Percentiles rank a stretch among this genome's conserved stretches.
Conservation (phyloP, 1,140 invertebrate genomes). For the Zaprionus camerounensis region DNA sequence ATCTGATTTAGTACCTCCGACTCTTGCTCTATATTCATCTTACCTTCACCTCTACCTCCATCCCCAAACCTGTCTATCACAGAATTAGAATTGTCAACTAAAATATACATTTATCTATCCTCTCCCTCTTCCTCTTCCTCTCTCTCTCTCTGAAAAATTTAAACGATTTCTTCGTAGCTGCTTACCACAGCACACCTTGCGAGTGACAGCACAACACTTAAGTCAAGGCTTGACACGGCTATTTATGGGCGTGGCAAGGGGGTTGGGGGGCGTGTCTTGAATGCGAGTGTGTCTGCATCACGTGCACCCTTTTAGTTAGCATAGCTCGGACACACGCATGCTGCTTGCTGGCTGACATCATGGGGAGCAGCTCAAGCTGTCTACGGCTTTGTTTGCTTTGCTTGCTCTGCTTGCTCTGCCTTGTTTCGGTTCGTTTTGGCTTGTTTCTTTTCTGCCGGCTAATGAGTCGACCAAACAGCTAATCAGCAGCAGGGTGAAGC, state of each 20-base stretch:
- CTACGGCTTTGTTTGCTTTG: not conserved
- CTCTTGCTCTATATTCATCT: not conserved
- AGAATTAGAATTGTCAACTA: no score
- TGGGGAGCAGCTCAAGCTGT: not conserved
- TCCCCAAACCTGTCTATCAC: not conserved
- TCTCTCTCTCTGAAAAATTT: not conserved
- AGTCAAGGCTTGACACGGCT: constrained; percentile 39
- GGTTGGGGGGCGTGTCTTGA: not conserved
- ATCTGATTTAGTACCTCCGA: no score
- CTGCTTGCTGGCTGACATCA: constrained; percentile 30
- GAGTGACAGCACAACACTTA: constrained; percentile 5
- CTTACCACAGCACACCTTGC: constrained; percentile 11
- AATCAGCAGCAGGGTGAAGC: constrained; percentile 33
- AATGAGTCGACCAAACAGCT: constrained; percentile 35
- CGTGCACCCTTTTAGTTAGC: constrained; percentile 56
- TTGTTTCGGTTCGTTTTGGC: not conserved
- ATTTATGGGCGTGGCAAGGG: constrained; percentile 10
- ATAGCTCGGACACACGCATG: constrained; percentile 53
- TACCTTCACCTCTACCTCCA: not conserved
- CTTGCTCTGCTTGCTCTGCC: not conserved
- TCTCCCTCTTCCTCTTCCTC: not conserved
- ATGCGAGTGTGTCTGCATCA: constrained; percentile 48
- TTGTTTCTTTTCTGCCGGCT: not conserved
- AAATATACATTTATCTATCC: no score
- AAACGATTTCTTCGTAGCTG: not conserved